Evolutionary conservation across 37 sponge, comb jelly and placozoan genomes (phyloP).

Genomic region (Geodia barretti): DNA sequence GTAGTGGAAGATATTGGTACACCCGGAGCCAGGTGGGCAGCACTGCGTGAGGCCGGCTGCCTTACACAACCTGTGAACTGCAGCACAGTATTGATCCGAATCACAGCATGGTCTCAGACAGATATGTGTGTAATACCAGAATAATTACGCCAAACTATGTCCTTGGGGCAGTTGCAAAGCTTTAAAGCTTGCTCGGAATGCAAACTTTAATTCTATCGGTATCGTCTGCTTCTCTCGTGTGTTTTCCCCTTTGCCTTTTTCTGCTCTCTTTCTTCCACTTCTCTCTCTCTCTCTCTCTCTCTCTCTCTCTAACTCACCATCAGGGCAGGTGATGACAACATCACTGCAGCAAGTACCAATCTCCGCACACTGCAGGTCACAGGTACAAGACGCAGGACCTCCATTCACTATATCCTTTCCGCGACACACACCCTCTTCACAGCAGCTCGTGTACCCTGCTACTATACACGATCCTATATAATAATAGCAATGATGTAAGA

Average conservation of each 20-base stretch:
- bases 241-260: background rate
- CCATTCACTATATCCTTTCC: conserved; percentile 7
- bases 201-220: too few relatives aligned
- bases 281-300: background rate
- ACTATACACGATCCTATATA: conserved; percentile 11
- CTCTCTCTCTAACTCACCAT: background rate
- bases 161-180: background rate
- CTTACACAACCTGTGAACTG: background rate
- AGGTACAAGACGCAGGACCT: conserved; percentile 6
- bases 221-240: too few relatives aligned
- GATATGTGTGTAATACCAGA: too few relatives aligned
- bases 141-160: too few relatives aligned
- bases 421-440: conserved; percentile 7
- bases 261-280: background rate
- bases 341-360: conserved; percentile 35
- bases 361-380: conserved; percentile 10
- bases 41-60: conserved; percentile 38
- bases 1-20: background rate
- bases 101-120: too few relatives aligned
- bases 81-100: too few relatives aligned
- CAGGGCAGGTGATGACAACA: conserved; percentile 9
- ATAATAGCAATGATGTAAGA: background rate
- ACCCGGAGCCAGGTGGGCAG: conserved; percentile 23
- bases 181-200: too few relatives aligned
- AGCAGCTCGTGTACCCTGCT: conserved; percentile 47